Conservation (phyloP, 2,888 invertebrate genomes). For the Cotesia congregata region DNA sequence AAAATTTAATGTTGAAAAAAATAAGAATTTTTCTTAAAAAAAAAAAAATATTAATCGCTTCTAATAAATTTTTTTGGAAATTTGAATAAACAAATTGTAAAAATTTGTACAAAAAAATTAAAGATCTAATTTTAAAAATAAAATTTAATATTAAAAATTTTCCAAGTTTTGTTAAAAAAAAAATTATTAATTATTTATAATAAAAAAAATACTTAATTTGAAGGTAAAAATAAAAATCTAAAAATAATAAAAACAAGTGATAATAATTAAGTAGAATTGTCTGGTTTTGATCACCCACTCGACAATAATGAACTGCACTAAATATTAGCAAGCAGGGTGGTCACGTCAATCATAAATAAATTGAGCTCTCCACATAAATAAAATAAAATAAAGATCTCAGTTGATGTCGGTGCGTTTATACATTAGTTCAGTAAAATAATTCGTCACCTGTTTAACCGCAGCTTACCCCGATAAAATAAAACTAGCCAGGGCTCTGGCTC, state of each 20-base stretch:
- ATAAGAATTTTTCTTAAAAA: too few species aligned
- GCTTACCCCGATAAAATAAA: slow-evolving; percentile 21
- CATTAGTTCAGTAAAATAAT: slow-evolving; percentile 40
- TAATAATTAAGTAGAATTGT: background rate
- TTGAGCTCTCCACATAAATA: background rate
- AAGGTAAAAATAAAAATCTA: background rate
- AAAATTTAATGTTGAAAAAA: too few species aligned
- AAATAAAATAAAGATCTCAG: background rate
- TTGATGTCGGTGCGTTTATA: slow-evolving; percentile 28
- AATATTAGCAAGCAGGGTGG: slow-evolving; percentile 2
- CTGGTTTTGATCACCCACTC: background rate
- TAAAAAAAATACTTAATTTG: too few species aligned
- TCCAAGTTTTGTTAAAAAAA: too few species aligned
- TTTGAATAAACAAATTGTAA: too few species aligned
- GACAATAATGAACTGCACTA: slow-evolving; percentile 6
- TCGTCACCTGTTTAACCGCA: slow-evolving; percentile 41
- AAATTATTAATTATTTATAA: too few species aligned
- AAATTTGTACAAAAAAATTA: too few species aligned
- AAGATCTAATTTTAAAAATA: too few species aligned
- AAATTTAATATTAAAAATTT: too few species aligned
- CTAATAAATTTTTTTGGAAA: too few species aligned
- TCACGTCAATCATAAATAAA: slow-evolving; percentile 1
- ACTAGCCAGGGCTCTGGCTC: background rate
- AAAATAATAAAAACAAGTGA: background rate
- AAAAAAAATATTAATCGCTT: too few species aligned